phyloP scores from a whole-genome alignment of 2,888 invertebrate genomes.

The Drosophila paranaensis region DNA sequence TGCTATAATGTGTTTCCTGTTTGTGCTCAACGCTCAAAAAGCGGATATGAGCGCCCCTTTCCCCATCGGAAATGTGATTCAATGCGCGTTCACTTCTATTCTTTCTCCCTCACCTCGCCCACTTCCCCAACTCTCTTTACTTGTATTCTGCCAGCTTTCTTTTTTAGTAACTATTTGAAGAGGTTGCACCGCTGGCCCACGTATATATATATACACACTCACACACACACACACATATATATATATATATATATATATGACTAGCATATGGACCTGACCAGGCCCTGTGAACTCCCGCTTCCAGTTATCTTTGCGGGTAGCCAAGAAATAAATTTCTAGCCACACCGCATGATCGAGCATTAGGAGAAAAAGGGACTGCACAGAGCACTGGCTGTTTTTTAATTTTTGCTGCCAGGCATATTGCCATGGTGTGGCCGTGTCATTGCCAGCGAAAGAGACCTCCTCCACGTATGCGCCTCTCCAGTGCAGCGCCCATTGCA shows the following conservation, averaged over 20 bases:
- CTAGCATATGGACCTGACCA: constrained; percentile 43
- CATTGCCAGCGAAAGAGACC: constrained; percentile 35
- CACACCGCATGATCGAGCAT: constrained; percentile 63
- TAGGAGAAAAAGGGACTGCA: constrained; percentile 55
- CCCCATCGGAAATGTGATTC: constrained; percentile 73
- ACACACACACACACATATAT: constrained; percentile 5
- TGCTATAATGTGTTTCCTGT: constrained; percentile 80
- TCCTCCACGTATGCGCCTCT: neutral
- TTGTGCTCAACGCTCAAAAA: constrained; percentile 79
- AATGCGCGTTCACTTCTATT: constrained; percentile 54
- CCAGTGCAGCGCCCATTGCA: constrained; percentile 38
- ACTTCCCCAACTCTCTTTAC: neutral
- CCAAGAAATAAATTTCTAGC: constrained; percentile 74
- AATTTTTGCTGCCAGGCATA: constrained; percentile 60
- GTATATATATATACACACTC: constrained; percentile 15
- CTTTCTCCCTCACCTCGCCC: neutral
- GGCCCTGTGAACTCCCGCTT: constrained; percentile 14
- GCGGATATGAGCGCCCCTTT: constrained; percentile 69
- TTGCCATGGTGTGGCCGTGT: constrained; percentile 50
- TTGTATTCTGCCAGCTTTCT: constrained; percentile 28
- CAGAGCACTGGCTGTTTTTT: constrained; percentile 43
- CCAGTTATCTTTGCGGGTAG: constrained; percentile 72
- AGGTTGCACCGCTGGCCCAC: constrained; percentile 69
- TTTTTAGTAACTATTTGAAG: constrained; percentile 55
- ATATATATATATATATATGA: constrained; percentile 3